A percentile compares a stretch with the other conserved stretches of the same genome.
These are phyloP conservation scores for Zalophus californianus DNA, from an alignment of 2,797 vertebrate species.

Conservation along the genomic window DNA sequence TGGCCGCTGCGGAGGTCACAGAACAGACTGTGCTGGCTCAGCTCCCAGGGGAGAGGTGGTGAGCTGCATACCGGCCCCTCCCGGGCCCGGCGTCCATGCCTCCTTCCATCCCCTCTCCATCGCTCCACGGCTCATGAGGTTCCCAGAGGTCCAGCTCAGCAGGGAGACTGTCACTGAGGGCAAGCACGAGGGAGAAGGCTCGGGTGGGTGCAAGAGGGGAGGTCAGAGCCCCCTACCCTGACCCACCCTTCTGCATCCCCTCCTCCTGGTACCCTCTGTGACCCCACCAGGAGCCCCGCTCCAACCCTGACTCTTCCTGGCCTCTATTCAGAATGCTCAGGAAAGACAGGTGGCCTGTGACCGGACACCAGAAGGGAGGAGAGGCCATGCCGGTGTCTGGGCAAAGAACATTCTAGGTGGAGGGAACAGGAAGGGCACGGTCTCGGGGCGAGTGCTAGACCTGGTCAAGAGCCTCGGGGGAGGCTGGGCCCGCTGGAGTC, in stretches of 20 bases:
- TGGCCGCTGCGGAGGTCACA: not conserved
- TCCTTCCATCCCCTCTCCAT: too few relatives aligned
- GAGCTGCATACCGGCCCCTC: not conserved
- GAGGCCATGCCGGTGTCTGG: too few relatives aligned
- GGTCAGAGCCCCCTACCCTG: not conserved
- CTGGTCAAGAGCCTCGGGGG: too few relatives aligned
- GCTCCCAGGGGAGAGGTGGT: not conserved
- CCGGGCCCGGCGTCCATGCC: not conserved
- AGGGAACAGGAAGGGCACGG: not conserved
- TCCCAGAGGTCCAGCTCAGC: not conserved
- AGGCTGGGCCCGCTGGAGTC: not conserved
- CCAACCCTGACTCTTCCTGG: not conserved
- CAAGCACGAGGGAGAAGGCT: not conserved
- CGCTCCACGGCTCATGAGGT: not conserved
- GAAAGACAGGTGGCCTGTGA: not conserved
- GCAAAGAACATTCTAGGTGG: not conserved
- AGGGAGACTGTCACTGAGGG: not conserved
- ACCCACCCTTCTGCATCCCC: not conserved
- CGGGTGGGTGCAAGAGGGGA: not conserved
- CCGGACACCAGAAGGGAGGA: not conserved
- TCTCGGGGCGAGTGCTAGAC: too few relatives aligned
- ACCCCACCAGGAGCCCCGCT: not conserved
- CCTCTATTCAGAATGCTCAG: not conserved
- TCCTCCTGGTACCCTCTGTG: not conserved
- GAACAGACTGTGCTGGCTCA: not conserved